A percentile compares a stretch with the other conserved stretches of the same genome.
phyloP scores from a whole-genome alignment of 2,888 invertebrate genomes.

The Orthosia cruda region DNA sequence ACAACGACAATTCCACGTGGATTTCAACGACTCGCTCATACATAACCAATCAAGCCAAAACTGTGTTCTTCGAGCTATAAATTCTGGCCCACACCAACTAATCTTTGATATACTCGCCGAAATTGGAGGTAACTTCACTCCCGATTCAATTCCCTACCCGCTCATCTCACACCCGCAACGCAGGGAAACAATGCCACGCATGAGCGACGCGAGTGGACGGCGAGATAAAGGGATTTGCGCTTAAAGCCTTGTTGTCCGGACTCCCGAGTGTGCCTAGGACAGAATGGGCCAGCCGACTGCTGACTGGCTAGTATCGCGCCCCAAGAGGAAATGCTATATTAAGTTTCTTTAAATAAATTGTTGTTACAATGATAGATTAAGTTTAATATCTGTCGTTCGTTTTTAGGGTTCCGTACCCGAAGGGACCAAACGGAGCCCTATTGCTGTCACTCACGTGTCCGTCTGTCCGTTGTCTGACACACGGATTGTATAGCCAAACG shows the following conservation, averaged over 20 bases:
- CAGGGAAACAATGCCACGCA: constrained; percentile 75
- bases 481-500: too few relatives aligned
- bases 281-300: constrained; percentile 42
- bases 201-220: constrained; percentile 73
- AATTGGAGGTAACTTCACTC: constrained; percentile 33
- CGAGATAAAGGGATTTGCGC: constrained; percentile 79
- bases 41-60: constrained; percentile 27
- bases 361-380: not conserved
- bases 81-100: constrained; percentile 28
- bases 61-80: constrained; percentile 24
- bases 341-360: constrained; percentile 27
- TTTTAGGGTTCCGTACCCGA: not conserved
- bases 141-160: constrained; percentile 46
- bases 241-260: constrained; percentile 75
- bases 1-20: not conserved
- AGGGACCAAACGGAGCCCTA: too few relatives aligned
- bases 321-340: constrained; percentile 15
- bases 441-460: too few relatives aligned
- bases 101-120: constrained; percentile 42
- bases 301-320: constrained; percentile 31
- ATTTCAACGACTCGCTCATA: not conserved
- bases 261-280: constrained; percentile 57
- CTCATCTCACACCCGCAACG: constrained; percentile 61
- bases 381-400: constrained; percentile 12
- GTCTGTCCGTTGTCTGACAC: too few relatives aligned